Base-by-base conservation (phyloP, 1,140 invertebrate species). In the Cryptotermes secundus region DNA sequence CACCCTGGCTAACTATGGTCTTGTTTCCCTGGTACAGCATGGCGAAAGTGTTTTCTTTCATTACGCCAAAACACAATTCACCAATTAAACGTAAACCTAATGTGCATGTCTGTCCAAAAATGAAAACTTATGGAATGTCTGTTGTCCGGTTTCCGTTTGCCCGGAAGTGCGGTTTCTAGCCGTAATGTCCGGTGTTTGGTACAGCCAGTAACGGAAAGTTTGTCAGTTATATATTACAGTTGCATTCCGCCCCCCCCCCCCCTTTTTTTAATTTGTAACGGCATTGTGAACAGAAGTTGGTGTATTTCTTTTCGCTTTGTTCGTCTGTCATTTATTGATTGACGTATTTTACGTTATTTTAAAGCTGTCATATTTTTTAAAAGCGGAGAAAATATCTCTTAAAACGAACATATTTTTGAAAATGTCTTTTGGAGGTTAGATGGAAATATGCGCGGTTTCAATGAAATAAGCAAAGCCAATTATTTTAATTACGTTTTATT, bases 21-120 rank as follows among this genome's bases (percentile, higher is more conserved):
- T 72, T 72, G 59, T 72, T 72, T 72, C 59, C 59, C 59, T 72
- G 59, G 59, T 72, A 72, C 59, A 72, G 59, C n/a, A 72, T 26
- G n/a, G 59, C 59, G 59, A 72, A 72, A 72, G 59, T 72, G 59
- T 72, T 72, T 72, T 72, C 59, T 72, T 72, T 72, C 59, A 72
- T 72, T 72, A 31, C 59, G 59, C 9, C 59, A 6, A 14, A 72
- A 31, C n/a, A 31, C 59, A 72, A 31, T 31, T 72, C n/a, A 72
- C 59, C 59, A 72, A 72, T 72, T 31, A 72, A n/a, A 16, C n/a
- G 31, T 26, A 72, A 72, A 72, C 26, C 26, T 72, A 72, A 72
- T 72, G 59, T 31, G n/a, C 14, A 14, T 72, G 59, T 72, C 59
- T 10, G 26, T 31, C 59, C 26, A 72, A n/a, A 72, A 72, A 72